Evolutionary conservation across 2,797 vertebrate species (phyloP).

Genomic region (Caiman crocodilus): DNA sequence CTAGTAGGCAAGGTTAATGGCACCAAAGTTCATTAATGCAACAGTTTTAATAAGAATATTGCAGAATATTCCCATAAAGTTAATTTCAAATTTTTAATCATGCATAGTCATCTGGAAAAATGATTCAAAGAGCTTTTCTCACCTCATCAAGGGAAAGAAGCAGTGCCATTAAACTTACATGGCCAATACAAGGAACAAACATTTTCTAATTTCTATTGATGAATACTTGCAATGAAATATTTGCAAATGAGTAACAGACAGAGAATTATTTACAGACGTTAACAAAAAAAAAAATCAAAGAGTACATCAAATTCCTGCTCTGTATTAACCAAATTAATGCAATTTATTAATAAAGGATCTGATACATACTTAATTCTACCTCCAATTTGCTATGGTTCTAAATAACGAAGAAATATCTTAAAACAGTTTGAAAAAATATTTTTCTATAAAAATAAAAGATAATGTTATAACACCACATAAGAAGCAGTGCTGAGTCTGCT

Average conservation of each 20-base stretch:
- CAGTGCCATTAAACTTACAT: background rate
- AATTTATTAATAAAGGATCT: background rate
- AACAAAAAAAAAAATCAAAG: background rate
- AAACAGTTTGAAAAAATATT: constrained; percentile 15
- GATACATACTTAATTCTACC: background rate
- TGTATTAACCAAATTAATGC: constrained; percentile 50
- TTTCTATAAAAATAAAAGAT: background rate
- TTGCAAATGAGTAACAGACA: background rate
- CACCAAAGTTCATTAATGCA: background rate
- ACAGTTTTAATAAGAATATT: background rate
- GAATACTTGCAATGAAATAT: background rate
- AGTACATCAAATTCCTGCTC: constrained; percentile 29
- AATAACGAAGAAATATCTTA: background rate
- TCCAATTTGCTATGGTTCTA: background rate
- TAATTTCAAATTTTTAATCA: background rate
- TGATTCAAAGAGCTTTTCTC: background rate
- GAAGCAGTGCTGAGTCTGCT: background rate
- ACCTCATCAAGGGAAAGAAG: background rate
- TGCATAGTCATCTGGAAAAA: background rate
- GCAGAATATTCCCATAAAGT: background rate
- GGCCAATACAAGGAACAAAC: background rate
- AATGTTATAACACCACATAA: background rate
- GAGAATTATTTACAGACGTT: background rate
- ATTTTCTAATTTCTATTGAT: background rate
- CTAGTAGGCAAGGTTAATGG: background rate